Base-by-base conservation (phyloP, 1,140 invertebrate species). In the Halyomorpha halys region DNA sequence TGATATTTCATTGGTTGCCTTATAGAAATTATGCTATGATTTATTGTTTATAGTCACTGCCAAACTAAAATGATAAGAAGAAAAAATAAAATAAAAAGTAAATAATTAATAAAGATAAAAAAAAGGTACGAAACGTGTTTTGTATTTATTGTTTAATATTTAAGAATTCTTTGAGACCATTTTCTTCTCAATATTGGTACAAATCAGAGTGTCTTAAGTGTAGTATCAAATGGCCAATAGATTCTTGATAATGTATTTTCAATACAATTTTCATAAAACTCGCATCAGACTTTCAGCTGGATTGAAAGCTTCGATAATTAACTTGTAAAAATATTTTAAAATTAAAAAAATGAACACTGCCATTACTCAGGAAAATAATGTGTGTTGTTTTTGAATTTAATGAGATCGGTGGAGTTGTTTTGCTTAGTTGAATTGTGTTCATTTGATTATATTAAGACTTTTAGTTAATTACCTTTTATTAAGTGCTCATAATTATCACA, bases 131-230 rank as follows among this genome's bases (percentile, higher is more conserved):
- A 59, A 59, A 59, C 21, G 21, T 59, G 21, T 59, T 59, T 39
- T n/a, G 39, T 34, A 18, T 25, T 61, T 39, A 19, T 61, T 39
- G 18, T 61, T 39, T 21, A 61, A 61, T 16, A 61, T 44, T 19
- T 61, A 39, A 21, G 18, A 14, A 34, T 44, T 39, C 25, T 34
- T 62, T 49, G 44, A 25, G 23, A 27, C 23, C 23, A 62, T n/a
- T 45, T 44, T 49, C 61, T 62, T 45, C 21, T 45, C 44, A 49
- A 62, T 62, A 49, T 62, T 62, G 61, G 61, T 62, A 62, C 61
- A 62, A 62, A 62, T 45, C 61, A 62, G 44, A 62, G 61, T 62
- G 61, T 62, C 61, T 62, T 62, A 62, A 45, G 21, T 49, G 21
- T 18, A 49, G 47, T 51, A 14, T 19, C n/a, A 62, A 18, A 25